Conservation (phyloP, 37 sponge, comb jelly and placozoan genomes). For the Dysidea cf. avara region DNA sequence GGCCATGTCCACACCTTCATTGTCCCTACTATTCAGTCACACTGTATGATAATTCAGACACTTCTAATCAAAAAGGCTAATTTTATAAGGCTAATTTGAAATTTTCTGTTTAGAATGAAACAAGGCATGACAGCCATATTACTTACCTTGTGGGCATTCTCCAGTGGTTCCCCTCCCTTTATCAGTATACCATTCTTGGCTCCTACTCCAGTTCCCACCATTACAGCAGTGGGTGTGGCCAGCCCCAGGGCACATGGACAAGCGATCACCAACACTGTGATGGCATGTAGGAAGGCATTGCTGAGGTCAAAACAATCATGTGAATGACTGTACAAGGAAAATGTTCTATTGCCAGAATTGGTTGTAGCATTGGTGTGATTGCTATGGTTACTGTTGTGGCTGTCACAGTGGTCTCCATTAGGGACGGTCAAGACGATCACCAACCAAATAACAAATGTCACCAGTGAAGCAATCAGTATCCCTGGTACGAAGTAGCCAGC, state of each 20-base stretch:
- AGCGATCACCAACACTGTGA: conserved; percentile 76
- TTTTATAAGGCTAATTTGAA: no score
- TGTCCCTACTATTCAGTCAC: no score
- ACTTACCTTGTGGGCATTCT: conserved; percentile 63
- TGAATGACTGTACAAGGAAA: not conserved
- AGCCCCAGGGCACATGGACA: conserved; percentile 91
- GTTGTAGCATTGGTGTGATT: conserved; percentile 1
- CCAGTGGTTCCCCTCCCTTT: conserved; percentile 88
- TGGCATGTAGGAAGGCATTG: conserved; percentile 44
- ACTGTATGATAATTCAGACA: no score
- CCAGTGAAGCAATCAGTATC: conserved; percentile 38
- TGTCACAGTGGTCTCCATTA: not conserved
- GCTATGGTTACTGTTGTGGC: not conserved
- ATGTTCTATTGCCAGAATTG: not conserved
- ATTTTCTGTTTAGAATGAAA: no score
- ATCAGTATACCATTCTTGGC: conserved; percentile 79
- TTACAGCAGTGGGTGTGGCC: conserved; percentile 90
- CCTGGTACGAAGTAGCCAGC: conserved; percentile 67
- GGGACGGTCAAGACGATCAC: not conserved
- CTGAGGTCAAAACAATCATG: no score
- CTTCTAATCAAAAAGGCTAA: no score
- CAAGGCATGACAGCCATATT: no score
- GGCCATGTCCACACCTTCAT: no score
- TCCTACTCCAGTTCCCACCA: conserved; percentile 88
- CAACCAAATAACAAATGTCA: conserved; percentile 64